Base-by-base conservation (phyloP, 1,140 invertebrate species). In the Trichoplusia ni region DNA sequence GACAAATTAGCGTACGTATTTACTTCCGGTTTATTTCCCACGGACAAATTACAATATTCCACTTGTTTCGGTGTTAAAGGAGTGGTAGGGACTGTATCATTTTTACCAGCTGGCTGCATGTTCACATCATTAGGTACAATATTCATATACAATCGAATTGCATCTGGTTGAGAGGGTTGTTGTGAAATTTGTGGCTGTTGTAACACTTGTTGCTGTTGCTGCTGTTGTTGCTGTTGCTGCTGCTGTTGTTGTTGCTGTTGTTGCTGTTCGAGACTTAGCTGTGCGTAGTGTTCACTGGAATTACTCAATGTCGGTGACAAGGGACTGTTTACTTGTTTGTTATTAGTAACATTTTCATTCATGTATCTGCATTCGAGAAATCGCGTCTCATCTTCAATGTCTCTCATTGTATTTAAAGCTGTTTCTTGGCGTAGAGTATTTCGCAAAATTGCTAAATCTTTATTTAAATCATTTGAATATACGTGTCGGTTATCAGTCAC, bases 1-100 rank as follows among this genome's bases (percentile, higher is more conserved):
- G 94, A 92, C 40, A 95, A 84, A 84, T 95, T 95, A 0, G 93
- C 94, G 75, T 95, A 95, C 69, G 78, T 73, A 53, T 87, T 90
- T 35, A 78, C 16, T 61, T 89, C 87, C 49, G 72, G 65, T 47
- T 81, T 88, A 35, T 60, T 59, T 25, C 66, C 75, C 13, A 86
- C 56, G 44, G 71, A 63, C 37, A 90, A 72, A 69, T 87, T 90
- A 44, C 79, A 87, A 70, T 90, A 90, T 38, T 90, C 85, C 13
- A 85, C 77, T 76, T 77, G 85, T 70, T 85, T 89, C n/a, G 83
- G 82, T 37, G 82, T 87, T 4, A 84, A 54, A 19, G 87, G 87
- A 47, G 87, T 87, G 3, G 76, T 71, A 18, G 83, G 82, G 14
- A 72, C 64, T 13, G 69, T 35, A 14, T 86, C 82, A 68, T 37